Percentiles rank a stretch among this genome's conserved stretches.
Evolutionary conservation across 2,888 invertebrate genomes (phyloP).

Genomic region (Drosophila subquinaria): DNA sequence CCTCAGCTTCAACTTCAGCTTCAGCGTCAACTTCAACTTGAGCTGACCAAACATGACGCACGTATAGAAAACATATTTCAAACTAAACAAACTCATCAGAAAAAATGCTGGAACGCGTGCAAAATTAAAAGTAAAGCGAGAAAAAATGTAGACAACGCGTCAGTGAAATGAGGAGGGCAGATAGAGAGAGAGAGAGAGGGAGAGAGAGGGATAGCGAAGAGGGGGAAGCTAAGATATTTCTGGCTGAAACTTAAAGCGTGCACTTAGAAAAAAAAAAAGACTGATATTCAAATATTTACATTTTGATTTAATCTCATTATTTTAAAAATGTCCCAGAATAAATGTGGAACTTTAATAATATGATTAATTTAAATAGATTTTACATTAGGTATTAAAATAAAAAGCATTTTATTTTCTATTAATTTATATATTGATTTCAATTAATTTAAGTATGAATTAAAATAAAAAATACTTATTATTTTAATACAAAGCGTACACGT

Average conservation of each 20-base stretch:
- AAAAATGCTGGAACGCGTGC: slow-evolving; percentile 69
- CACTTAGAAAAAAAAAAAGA: background rate
- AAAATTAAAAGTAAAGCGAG: slow-evolving; percentile 78
- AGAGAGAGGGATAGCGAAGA: background rate
- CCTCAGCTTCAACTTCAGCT: background rate
- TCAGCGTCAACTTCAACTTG: background rate
- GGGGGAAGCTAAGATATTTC: slow-evolving; percentile 6
- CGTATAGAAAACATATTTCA: slow-evolving; percentile 82
- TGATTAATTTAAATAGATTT: too few species aligned
- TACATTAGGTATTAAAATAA: too few species aligned
- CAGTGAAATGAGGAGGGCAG: slow-evolving; percentile 3
- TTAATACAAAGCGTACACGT: too few species aligned
- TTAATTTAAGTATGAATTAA: too few species aligned
- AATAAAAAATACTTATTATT: too few species aligned
- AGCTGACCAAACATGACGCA: slow-evolving; percentile 74
- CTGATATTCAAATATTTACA: too few species aligned
- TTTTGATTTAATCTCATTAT: too few species aligned
- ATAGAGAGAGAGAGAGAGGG: background rate
- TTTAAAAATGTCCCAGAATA: too few species aligned
- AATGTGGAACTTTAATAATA: too few species aligned
- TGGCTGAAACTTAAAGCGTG: slow-evolving; percentile 23
- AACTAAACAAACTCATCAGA: slow-evolving; percentile 80
- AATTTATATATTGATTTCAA: too few species aligned
- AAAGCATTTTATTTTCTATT: too few species aligned
- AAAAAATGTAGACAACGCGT: slow-evolving; percentile 56